phyloP scores from a whole-genome alignment of 2,888 invertebrate genomes.

The Pyralis farinalis region DNA sequence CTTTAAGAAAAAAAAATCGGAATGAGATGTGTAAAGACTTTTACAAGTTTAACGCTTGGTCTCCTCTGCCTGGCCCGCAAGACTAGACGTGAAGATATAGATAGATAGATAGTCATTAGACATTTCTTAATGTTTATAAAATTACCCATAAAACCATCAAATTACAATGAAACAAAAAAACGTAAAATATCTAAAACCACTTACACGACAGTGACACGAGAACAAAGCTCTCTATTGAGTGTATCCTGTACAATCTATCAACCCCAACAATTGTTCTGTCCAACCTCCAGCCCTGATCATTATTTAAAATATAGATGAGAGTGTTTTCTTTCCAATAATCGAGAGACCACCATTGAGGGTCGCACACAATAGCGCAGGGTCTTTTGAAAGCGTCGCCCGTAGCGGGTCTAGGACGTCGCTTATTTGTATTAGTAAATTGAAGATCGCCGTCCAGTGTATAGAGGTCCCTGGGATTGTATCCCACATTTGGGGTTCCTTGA shows the following conservation, averaged over 20 bases:
- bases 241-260: constrained; percentile 68
- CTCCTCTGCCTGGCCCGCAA: too few relatives aligned
- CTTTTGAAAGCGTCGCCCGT: constrained; percentile 65
- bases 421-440: constrained; percentile 80
- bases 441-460: constrained; percentile 65
- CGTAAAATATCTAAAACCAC: background rate
- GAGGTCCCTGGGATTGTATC: constrained; percentile 40
- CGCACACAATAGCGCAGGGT: constrained; percentile 56
- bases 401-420: constrained; percentile 52
- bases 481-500: constrained; percentile 26
- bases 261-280: constrained; percentile 50
- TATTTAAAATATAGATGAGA: constrained; percentile 80
- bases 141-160: too few relatives aligned
- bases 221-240: constrained; percentile 56
- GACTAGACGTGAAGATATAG: too few relatives aligned
- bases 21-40: too few relatives aligned
- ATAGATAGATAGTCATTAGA: too few relatives aligned
- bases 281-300: constrained; percentile 63
- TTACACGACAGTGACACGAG: constrained; percentile 15
- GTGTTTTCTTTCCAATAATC: constrained; percentile 81
- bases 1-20: too few relatives aligned
- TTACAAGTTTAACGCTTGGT: too few relatives aligned
- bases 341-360: constrained; percentile 75
- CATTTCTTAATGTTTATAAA: too few relatives aligned
- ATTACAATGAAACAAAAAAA: too few relatives aligned